Evolutionary conservation across 2,797 vertebrate species (phyloP).

Genomic region (Crax fasciolata): DNA sequence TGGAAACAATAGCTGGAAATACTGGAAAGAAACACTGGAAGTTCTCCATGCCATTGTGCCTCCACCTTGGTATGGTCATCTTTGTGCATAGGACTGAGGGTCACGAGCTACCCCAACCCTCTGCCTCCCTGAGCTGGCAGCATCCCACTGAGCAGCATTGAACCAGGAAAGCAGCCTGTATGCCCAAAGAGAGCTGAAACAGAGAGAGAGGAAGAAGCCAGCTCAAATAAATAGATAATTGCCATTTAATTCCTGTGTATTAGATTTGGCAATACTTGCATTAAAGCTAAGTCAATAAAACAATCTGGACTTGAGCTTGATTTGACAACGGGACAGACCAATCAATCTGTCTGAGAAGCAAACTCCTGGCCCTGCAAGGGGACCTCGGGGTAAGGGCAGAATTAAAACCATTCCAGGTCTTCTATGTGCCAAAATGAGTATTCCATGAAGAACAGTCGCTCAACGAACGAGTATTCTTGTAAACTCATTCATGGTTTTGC

Average conservation of each 20-base stretch:
- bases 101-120: not conserved
- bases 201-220: conserved; percentile 48
- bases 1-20: not conserved
- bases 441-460: not conserved
- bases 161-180: not conserved
- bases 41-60: fast-evolving
- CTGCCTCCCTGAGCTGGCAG: not conserved
- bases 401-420: not conserved
- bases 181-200: not conserved
- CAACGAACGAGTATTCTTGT: too few relatives aligned
- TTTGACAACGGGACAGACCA: not conserved
- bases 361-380: not conserved
- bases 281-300: conserved; percentile 25
- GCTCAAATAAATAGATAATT: conserved; percentile 61
- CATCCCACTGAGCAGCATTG: fast-evolving
- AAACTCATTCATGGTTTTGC: not conserved
- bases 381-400: not conserved
- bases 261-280: conserved; percentile 59
- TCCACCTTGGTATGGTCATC: not conserved
- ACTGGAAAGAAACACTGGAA: not conserved
- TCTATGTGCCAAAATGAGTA: not conserved
- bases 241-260: conserved; percentile 55
- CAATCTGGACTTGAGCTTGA: conserved; percentile 9
- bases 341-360: conserved; percentile 44
- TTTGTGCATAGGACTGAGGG: fast-evolving